A percentile compares a stretch with the other conserved stretches of the same genome.
Evolutionary conservation across 2,888 invertebrate species (phyloP).

Genomic region (Rhogogaster chlorosoma): DNA sequence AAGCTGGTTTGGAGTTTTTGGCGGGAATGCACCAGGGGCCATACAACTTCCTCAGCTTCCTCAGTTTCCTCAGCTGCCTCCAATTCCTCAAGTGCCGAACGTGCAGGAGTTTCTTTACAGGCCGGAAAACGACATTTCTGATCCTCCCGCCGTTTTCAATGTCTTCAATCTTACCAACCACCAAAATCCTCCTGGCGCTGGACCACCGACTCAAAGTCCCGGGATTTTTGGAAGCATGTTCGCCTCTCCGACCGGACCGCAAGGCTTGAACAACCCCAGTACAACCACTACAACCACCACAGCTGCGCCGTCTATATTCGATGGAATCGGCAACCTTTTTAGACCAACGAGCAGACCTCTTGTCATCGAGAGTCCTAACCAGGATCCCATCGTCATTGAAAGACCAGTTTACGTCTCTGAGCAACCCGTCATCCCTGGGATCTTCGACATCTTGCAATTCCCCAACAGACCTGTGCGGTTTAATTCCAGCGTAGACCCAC

Average conservation of each 20-base stretch:
- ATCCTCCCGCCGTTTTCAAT: constrained; percentile 26
- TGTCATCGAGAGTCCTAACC: constrained; percentile 54
- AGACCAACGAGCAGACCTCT: constrained; percentile 53
- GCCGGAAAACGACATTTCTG: constrained; percentile 53
- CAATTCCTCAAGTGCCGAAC: constrained; percentile 29
- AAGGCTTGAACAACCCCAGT: not conserved
- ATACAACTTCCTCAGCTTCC: not conserved
- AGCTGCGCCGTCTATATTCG: constrained; percentile 9
- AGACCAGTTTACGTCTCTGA: constrained; percentile 56
- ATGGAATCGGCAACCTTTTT: constrained; percentile 41
- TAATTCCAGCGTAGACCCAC: constrained; percentile 46
- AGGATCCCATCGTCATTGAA: constrained; percentile 54
- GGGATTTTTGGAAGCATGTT: constrained; percentile 55
- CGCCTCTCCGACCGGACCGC: constrained; percentile 52
- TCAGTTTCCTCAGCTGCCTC: not conserved
- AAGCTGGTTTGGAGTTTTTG: constrained; percentile 15
- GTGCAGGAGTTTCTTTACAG: constrained; percentile 46
- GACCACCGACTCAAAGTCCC: constrained; percentile 31
- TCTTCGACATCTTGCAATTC: constrained; percentile 33
- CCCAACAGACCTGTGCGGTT: constrained; percentile 21
- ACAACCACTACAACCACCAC: not conserved
- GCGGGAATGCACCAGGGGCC: not conserved
- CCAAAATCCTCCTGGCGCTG: constrained; percentile 14
- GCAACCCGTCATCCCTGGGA: constrained; percentile 46
- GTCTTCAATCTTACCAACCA: constrained; percentile 29